Evolutionary conservation across 2,113 vertebrate genomes (phyloP).

Genomic region (Corynorhinus townsendii): DNA sequence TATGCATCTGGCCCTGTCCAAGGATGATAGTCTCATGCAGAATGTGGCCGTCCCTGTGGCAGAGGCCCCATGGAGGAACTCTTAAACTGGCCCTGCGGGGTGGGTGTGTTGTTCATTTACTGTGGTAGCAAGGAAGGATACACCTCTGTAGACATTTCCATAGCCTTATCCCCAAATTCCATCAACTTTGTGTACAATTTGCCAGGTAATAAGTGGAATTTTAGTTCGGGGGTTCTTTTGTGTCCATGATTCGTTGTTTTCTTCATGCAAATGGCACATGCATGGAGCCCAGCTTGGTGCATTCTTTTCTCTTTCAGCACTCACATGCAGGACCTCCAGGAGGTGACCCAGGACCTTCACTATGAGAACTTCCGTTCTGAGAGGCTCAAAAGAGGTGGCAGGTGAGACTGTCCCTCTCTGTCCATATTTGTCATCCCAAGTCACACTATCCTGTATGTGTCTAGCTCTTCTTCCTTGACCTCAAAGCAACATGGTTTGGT

Average conservation of each 20-base stretch:
- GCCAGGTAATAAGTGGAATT: not conserved
- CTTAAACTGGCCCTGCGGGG: not conserved
- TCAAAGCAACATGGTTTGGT: not conserved
- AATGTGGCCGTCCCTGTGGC: not conserved
- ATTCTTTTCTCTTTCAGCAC: slow-evolving; percentile 81
- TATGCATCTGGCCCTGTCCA: not conserved
- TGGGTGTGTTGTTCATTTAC: not conserved
- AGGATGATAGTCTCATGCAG: accelerated
- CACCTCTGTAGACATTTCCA: not conserved
- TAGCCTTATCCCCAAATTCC: not conserved
- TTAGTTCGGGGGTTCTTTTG: not conserved
- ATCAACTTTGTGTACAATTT: not conserved
- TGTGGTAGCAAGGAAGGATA: not conserved
- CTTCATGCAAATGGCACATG: accelerated
- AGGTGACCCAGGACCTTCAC: slow-evolving; percentile 99
- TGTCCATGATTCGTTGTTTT: not conserved
- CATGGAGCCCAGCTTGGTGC: not conserved
- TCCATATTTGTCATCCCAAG: not conserved
- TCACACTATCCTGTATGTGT: not conserved
- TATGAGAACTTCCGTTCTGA: slow-evolving; percentile 99
- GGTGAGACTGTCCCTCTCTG: slow-evolving; percentile 77
- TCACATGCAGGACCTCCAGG: slow-evolving; percentile 99
- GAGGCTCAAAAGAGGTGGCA: slow-evolving; percentile 95
- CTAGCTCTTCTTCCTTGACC: not conserved
- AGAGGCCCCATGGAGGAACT: no score